Conservation (phyloP, 2,888 invertebrate species). For the Xestia rhomboidea region DNA sequence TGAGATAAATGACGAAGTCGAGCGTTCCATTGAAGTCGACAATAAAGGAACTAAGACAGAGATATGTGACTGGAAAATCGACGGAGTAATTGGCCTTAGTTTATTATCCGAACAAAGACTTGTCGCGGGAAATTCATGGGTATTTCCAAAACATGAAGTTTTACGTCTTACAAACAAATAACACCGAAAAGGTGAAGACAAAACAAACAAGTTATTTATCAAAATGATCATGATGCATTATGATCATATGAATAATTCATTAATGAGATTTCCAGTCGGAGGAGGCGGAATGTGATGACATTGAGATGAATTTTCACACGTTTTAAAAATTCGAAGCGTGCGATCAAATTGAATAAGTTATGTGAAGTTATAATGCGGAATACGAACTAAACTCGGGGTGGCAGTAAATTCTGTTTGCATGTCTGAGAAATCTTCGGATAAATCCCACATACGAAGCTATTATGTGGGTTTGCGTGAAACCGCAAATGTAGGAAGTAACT, state of each 20-base stretch:
- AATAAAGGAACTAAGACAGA: constrained; percentile 38
- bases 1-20: constrained; percentile 62
- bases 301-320: constrained; percentile 57
- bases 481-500: constrained; percentile 79
- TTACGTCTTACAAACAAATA: constrained; percentile 12
- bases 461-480: constrained; percentile 70
- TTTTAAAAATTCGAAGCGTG: constrained; percentile 39
- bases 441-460: constrained; percentile 64
- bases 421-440: constrained; percentile 52
- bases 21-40: constrained; percentile 60
- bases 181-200: constrained; percentile 8
- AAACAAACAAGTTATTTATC: constrained; percentile 37
- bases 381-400: constrained; percentile 25
- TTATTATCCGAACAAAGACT: constrained; percentile 36
- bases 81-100: constrained; percentile 41
- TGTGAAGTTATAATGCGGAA: constrained; percentile 41
- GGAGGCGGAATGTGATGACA: constrained; percentile 25
- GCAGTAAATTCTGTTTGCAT: constrained; percentile 51
- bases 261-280: constrained; percentile 35
- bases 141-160: constrained; percentile 36
- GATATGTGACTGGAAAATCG: constrained; percentile 37
- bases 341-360: constrained; percentile 42
- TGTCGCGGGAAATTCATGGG: constrained; percentile 26
- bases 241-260: constrained; percentile 52
- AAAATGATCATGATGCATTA: constrained; percentile 52